These are phyloP conservation scores for Itoplectis maculator DNA, from an alignment of 2,888 invertebrate genomes.

Conservation along the genomic window DNA sequence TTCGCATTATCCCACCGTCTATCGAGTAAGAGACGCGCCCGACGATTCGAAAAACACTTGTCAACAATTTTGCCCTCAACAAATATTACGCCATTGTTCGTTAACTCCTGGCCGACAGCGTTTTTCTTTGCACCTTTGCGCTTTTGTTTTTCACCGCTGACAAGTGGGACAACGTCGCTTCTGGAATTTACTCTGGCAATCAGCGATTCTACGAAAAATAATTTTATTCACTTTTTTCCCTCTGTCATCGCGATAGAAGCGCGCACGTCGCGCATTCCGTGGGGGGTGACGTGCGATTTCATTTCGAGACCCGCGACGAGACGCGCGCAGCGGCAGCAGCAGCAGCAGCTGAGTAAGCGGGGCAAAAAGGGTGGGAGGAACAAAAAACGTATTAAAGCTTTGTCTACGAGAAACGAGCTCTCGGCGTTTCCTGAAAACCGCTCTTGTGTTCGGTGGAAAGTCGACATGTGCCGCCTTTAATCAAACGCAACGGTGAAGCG, in stretches of 20 bases:
- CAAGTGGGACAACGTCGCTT: not conserved
- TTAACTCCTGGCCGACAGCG: no score
- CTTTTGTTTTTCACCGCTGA: not conserved
- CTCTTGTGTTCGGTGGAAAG: slow-evolving; percentile 33
- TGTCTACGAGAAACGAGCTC: slow-evolving; percentile 45
- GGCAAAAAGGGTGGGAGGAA: not conserved
- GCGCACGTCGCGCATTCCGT: no score
- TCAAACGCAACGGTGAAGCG: slow-evolving; percentile 41
- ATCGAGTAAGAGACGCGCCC: slow-evolving; percentile 22
- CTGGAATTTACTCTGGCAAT: not conserved
- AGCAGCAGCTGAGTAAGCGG: no score
- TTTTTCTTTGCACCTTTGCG: not conserved
- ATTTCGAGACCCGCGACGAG: not conserved
- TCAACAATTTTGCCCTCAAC: not conserved
- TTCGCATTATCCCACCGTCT: slow-evolving; percentile 9
- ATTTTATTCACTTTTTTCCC: not conserved
- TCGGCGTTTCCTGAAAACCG: slow-evolving; percentile 9
- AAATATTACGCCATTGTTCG: no score
- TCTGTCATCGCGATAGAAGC: not conserved
- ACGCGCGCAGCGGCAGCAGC: not conserved
- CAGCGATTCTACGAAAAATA: not conserved
- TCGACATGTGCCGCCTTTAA: slow-evolving; percentile 49
- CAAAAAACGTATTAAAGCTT: slow-evolving; percentile 15
- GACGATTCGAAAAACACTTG: slow-evolving; percentile 20
- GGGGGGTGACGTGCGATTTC: slow-evolving; percentile 15